These are phyloP conservation scores for Ceriagrion tenellum DNA, from an alignment of 2,888 invertebrate species.

Conservation along the genomic window DNA sequence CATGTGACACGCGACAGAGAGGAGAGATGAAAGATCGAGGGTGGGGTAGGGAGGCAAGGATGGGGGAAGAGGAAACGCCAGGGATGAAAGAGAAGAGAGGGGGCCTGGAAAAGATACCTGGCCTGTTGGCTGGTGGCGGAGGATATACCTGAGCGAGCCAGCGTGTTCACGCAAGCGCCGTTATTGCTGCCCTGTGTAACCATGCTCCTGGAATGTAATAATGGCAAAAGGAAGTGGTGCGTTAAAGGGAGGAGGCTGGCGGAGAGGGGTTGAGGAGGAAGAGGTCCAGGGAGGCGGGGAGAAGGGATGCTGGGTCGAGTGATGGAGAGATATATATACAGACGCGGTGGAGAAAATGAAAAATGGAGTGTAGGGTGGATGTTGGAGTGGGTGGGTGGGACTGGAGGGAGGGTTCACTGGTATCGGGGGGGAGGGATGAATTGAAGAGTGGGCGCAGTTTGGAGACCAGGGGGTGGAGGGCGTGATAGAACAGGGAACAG, in stretches of 20 bases:
- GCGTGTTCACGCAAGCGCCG: slow-evolving; percentile 51
- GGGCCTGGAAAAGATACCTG: too few relatives aligned
- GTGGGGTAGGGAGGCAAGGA: too few relatives aligned
- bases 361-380: not conserved
- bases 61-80: too few relatives aligned
- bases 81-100: too few relatives aligned
- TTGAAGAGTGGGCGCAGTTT: not conserved
- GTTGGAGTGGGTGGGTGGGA: not conserved
- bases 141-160: not conserved
- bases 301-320: not conserved
- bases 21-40: too few relatives aligned
- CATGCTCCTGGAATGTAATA: slow-evolving; percentile 66
- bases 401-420: not conserved
- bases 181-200: slow-evolving; percentile 51
- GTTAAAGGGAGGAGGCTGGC: not conserved
- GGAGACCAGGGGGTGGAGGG: too few relatives aligned
- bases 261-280: not conserved
- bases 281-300: not conserved
- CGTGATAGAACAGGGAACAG: too few relatives aligned
- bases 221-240: slow-evolving; percentile 50
- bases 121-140: not conserved
- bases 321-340: not conserved
- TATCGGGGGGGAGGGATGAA: not conserved
- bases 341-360: slow-evolving; percentile 20
- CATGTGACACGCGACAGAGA: too few relatives aligned